Base-by-base conservation (phyloP, 2,113 vertebrate species). In the Galbula dea region DNA sequence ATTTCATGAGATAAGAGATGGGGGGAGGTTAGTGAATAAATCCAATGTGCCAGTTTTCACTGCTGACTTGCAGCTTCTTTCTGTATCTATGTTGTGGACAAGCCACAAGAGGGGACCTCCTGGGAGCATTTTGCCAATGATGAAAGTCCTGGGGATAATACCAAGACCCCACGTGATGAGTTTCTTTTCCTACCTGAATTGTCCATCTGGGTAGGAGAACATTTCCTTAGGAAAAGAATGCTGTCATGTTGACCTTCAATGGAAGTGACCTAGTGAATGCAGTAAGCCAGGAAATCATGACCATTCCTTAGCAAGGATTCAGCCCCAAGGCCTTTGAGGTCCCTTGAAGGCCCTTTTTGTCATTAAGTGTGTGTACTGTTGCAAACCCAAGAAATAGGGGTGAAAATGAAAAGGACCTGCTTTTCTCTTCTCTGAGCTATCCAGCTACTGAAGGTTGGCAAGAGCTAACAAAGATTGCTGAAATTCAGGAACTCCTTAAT, bases 51-150 rank as follows among this genome's bases (percentile, higher is more conserved):
- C 55, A 14, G 6, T 54, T 71, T 55, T 68, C 45, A 15, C 16
- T 45, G 62, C 67, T 41, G 57, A 92, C 27, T 49, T 61, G 89
- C 85, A 86, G 83, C 48, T 82, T 22, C 72, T 4, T 9, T 41
- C 46, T 48, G 39, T 29, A 77, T 41, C 80, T 41, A 2, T 57
- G 69, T 55, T 62, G 81, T 6, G 34, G 69, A 49, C 43, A 61
- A 90, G 37, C 77, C 83, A 89, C 88, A 86, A 81, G 88, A 93
- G 95, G n/a, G 88, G 89, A 90, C 69, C 95, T 93, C 71, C 77
- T 63, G 77, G 90, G 86, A 92, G 61, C 3, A 9, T 72, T 90
- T n/a, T 75, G 69, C 73, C 84, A 46, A 48, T 62, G 66, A 1
- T 52, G 73, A 68, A 71, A 71, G 43, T 57, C 10, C 72, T 48